Evolutionary conservation across 2,888 invertebrate genomes (phyloP).

Genomic region (Chironomus riparius): DNA sequence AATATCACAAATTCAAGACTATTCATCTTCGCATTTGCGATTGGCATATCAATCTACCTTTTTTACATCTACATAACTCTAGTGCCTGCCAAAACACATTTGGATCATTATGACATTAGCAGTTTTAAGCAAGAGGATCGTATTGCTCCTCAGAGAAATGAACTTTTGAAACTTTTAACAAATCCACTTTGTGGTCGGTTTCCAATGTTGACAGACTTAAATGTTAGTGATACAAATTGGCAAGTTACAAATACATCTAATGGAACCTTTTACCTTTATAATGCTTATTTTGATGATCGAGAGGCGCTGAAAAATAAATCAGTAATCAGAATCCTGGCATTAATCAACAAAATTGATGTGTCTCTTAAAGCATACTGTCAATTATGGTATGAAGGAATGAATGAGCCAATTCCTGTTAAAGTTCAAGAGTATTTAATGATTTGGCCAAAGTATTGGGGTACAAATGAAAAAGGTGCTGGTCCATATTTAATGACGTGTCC

Average conservation of each 20-base stretch:
- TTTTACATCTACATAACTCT: too few relatives aligned
- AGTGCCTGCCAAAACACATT: too few relatives aligned
- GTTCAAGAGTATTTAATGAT: neutral
- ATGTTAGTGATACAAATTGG: neutral
- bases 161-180: too few relatives aligned
- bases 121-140: too few relatives aligned
- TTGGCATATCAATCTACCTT: too few relatives aligned
- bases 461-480: neutral
- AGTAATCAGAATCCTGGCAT: neutral
- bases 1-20: too few relatives aligned
- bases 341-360: neutral
- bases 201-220: neutral
- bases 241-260: neutral
- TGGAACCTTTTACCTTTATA: neutral
- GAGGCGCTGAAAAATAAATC: neutral
- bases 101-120: too few relatives aligned
- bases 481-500: neutral
- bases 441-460: neutral
- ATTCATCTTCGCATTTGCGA: too few relatives aligned
- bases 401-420: neutral
- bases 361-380: slow-evolving; percentile 3
- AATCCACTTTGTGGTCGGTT: neutral
- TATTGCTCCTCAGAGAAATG: too few relatives aligned
- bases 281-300: slow-evolving; percentile 8
- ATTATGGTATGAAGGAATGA: neutral